These are phyloP conservation scores for Spea multiplicata DNA, from an alignment of 2,113 vertebrate species.

Conservation along the genomic window DNA sequence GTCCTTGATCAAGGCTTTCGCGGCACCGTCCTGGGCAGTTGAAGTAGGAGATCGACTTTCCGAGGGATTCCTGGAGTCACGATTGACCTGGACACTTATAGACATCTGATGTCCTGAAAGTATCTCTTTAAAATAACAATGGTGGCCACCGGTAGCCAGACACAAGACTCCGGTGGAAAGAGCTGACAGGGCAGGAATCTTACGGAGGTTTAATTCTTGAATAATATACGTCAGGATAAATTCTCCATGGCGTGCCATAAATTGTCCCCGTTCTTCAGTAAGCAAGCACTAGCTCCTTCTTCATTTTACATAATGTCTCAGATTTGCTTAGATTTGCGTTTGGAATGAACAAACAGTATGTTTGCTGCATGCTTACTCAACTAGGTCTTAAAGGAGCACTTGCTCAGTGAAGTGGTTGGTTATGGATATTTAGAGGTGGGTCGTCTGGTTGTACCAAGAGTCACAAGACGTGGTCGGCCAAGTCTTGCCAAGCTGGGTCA, in stretches of 20 bases:
- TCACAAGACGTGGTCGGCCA: no score
- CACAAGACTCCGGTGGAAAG: background rate
- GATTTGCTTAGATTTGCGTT: no score
- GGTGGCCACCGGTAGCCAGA: background rate
- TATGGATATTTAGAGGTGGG: no score
- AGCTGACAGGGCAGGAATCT: background rate
- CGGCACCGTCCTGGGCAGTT: background rate
- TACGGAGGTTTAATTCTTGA: background rate
- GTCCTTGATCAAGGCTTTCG: slow-evolving; percentile 14
- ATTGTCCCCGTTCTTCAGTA: no score
- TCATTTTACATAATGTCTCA: no score
- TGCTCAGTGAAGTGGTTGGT: no score
- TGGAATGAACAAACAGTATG: no score
- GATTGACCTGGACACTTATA: background rate
- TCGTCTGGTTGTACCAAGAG: no score
- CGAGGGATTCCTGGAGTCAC: background rate
- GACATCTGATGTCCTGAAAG: background rate
- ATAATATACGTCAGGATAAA: background rate
- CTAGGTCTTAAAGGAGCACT: no score
- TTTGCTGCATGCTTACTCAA: no score
- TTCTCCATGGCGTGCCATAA: background rate
- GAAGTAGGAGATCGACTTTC: background rate
- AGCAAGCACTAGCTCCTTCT: no score
- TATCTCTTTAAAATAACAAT: background rate
- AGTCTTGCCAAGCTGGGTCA: no score